Conservation (phyloP, 2,888 invertebrate genomes). For the Dimorphilus gyrociliatus region DNA sequence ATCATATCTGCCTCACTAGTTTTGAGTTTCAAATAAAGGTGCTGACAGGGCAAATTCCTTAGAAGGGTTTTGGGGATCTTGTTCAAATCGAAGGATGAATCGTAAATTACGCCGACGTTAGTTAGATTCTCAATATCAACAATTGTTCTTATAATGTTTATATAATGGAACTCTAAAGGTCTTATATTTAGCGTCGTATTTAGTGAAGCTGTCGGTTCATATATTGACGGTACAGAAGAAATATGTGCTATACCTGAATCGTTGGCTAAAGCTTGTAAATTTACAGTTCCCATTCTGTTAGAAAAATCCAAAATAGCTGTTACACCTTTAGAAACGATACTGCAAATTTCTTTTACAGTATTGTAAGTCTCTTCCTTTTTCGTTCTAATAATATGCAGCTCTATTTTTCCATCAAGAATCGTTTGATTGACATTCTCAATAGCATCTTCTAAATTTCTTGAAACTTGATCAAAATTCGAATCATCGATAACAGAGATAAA, state of each 20-base stretch:
- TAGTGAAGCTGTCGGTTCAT: too few species aligned
- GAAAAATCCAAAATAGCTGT: slow-evolving; percentile 19
- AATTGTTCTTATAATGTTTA: slow-evolving; percentile 63
- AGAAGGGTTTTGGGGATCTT: slow-evolving; percentile 79
- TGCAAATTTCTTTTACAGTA: too few species aligned
- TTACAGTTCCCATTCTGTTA: slow-evolving; percentile 15
- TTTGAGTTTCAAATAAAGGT: slow-evolving; percentile 50
- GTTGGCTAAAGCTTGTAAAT: slow-evolving; percentile 19
- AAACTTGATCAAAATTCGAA: too few species aligned
- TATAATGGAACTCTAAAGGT: slow-evolving; percentile 68
- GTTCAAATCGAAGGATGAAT: slow-evolving; percentile 73
- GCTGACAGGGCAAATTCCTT: slow-evolving; percentile 73
- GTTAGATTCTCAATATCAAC: slow-evolving; percentile 67
- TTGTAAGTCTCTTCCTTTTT: too few species aligned
- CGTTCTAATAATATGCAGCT: too few species aligned
- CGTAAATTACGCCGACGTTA: slow-evolving; percentile 78
- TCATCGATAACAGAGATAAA: too few species aligned
- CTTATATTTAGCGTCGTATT: slow-evolving; percentile 40
- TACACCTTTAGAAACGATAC: too few species aligned
- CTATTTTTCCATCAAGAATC: too few species aligned
- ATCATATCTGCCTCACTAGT: slow-evolving; percentile 37
- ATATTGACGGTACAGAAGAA: slow-evolving; percentile 16
- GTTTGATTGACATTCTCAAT: too few species aligned
- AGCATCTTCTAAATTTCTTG: too few species aligned
- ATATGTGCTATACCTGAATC: slow-evolving; percentile 19